Conservation (phyloP, 2,888 invertebrate species). For the Baccha elongata region DNA sequence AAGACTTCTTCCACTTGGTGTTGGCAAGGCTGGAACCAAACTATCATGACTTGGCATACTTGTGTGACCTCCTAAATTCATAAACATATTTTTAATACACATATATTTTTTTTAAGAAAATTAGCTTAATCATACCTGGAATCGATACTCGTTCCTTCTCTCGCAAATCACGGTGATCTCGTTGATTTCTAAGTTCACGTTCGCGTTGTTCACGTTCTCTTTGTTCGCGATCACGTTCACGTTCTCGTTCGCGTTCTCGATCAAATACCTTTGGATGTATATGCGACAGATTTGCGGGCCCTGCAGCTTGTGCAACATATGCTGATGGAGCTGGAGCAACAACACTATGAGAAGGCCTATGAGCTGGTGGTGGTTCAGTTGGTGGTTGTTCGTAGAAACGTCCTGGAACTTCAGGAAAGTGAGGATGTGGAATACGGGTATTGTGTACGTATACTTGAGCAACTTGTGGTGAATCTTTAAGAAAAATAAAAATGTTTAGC, state of each 20-base stretch:
- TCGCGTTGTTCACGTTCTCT: constrained; percentile 78
- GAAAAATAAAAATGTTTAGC: constrained; percentile 3
- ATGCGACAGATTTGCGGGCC: constrained; percentile 75
- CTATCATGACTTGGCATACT: constrained; percentile 76
- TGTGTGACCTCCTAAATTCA: constrained; percentile 71
- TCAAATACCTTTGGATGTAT: constrained; percentile 79
- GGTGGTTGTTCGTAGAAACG: constrained; percentile 85
- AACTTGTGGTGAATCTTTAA: constrained; percentile 86
- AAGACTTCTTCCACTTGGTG: constrained; percentile 77
- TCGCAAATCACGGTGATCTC: constrained; percentile 75
- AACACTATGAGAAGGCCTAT: constrained; percentile 81
- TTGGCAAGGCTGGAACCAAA: constrained; percentile 77
- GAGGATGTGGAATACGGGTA: constrained; percentile 83
- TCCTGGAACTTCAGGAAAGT: constrained; percentile 81
- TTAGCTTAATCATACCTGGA: constrained; percentile 70
- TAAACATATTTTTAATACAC: neutral
- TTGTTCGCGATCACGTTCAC: constrained; percentile 79
- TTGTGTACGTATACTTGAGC: constrained; percentile 86
- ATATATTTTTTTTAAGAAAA: neutral
- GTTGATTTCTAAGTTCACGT: constrained; percentile 76
- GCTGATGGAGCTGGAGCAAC: constrained; percentile 79
- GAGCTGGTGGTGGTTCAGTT: constrained; percentile 85
- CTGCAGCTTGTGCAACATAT: constrained; percentile 61
- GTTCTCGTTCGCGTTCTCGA: constrained; percentile 78
- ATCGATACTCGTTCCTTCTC: constrained; percentile 77